phyloP scores from a whole-genome alignment of 1,140 invertebrate species.

The Zaprionus lachaisei region DNA sequence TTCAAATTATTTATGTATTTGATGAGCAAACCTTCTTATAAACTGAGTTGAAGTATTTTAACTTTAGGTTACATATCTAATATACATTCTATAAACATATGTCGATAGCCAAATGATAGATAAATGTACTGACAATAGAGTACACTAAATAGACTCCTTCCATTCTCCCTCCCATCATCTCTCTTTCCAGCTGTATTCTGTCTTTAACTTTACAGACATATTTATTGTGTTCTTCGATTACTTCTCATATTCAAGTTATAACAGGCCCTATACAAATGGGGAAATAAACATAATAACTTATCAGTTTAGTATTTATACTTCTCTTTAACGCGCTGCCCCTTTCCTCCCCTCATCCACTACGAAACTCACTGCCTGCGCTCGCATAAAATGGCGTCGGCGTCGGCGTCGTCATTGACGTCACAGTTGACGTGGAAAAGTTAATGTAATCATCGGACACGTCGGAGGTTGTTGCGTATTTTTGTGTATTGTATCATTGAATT shows the following conservation, averaged over 20 bases:
- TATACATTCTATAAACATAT: no score
- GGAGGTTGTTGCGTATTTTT: constrained; percentile 17
- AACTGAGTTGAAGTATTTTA: no score
- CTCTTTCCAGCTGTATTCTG: no score
- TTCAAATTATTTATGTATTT: no score
- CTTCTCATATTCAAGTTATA: background rate
- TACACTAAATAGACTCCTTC: no score
- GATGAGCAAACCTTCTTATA: no score
- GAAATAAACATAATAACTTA: background rate
- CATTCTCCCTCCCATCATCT: no score
- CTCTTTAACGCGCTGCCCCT: background rate
- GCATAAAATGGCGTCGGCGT: constrained; percentile 37
- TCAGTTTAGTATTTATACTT: background rate
- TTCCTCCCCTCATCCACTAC: background rate
- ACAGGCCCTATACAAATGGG: background rate
- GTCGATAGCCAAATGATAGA: no score
- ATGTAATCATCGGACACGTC: background rate
- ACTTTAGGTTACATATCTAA: no score
- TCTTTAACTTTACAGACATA: no score
- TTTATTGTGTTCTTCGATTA: no score
- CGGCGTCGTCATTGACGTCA: constrained; percentile 9
- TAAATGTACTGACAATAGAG: no score
- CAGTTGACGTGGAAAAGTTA: background rate
- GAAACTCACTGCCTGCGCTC: constrained; percentile 1
- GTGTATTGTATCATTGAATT: constrained; percentile 47